Evolutionary conservation across 2,113 vertebrate species (phyloP), one percentile per base, ranked within the genome.

Genomic region (Rhabdomys dilectus): DNA sequence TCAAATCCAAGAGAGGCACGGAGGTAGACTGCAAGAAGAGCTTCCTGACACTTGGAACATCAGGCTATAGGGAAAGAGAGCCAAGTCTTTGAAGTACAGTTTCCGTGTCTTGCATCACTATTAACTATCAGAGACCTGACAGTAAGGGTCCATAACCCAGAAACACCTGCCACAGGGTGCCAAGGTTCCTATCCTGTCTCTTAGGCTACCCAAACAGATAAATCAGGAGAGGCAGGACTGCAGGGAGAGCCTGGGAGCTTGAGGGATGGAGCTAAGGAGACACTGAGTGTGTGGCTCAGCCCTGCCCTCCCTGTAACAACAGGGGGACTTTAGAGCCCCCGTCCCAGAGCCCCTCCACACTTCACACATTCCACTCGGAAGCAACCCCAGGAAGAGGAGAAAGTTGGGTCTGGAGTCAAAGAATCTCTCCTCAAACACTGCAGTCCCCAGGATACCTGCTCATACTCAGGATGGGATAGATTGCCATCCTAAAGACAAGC

Each of bases 1-100:
- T 97, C 96, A 70, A 78, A 84, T 53, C 97, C 93, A 94, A 89
- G 72, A 90, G 72, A 82, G 56, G 56, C 36, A 7, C 1, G 22
- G 70, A 7, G 90, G 48, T 29, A 78, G 92, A 84, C 22, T 4
- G 10, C 15, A 42, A 26, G 70, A 72, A 96, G 91, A 36, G 93
- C 85, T 95, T 90, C 53, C 84, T 31, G 60, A 87, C 66, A 22
- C 26, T 76, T 7, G 5, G 56, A 78, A 66, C 11, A 60, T 77
- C 16, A 80, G 36, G 76, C 51, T 39, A 3, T 9, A 1, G 58
- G 48, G 64, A 12, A 0, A 51, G 51, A 24, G 7, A 19, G n/a
- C 39, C 24, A 72, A 56, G 39, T 26, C 39, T 13, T 58, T 2
- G 51, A 68, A 53, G 29, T 19, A 11, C 6, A 42, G 53, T 76